A percentile compares a stretch with the other conserved stretches of the same genome.
Evolutionary conservation across 2,888 invertebrate species (phyloP).

Genomic region (Dimorphilus gyrociliatus): DNA sequence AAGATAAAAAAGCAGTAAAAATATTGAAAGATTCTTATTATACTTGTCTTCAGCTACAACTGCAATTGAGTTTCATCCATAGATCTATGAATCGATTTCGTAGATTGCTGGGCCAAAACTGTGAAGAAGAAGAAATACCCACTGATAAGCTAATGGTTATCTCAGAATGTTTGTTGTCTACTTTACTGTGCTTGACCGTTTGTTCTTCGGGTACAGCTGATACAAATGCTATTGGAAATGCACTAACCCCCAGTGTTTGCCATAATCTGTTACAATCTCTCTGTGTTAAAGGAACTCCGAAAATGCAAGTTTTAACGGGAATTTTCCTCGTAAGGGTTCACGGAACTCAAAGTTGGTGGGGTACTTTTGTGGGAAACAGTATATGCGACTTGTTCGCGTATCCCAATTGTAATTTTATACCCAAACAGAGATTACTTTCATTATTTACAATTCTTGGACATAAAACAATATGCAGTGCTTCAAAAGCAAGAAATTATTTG

Average conservation of each 20-base stretch:
- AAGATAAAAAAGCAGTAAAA: too few species aligned
- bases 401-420: slow-evolving; percentile 58
- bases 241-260: slow-evolving; percentile 22
- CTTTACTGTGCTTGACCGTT: slow-evolving; percentile 45
- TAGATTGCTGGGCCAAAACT: slow-evolving; percentile 37
- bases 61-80: slow-evolving; percentile 64
- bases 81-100: slow-evolving; percentile 51
- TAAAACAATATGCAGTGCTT: neutral
- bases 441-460: neutral
- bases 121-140: slow-evolving; percentile 42
- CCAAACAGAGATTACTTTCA: slow-evolving; percentile 57
- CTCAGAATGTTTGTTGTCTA: slow-evolving; percentile 63
- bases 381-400: slow-evolving; percentile 61
- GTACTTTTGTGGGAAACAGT: slow-evolving; percentile 66
- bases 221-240: slow-evolving; percentile 17
- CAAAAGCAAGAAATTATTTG: too few species aligned
- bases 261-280: slow-evolving; percentile 54
- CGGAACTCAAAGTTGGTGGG: slow-evolving; percentile 69
- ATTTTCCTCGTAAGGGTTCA: slow-evolving; percentile 59
- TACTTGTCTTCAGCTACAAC: slow-evolving; percentile 73
- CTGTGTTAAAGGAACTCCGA: slow-evolving; percentile 59
- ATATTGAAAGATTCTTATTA: too few species aligned
- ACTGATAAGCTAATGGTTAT: slow-evolving; percentile 68
- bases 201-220: too few species aligned
- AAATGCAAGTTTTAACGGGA: slow-evolving; percentile 46